Evolutionary conservation across 2,113 vertebrate genomes (phyloP).

Genomic region (Cynoglossus semilaevis): DNA sequence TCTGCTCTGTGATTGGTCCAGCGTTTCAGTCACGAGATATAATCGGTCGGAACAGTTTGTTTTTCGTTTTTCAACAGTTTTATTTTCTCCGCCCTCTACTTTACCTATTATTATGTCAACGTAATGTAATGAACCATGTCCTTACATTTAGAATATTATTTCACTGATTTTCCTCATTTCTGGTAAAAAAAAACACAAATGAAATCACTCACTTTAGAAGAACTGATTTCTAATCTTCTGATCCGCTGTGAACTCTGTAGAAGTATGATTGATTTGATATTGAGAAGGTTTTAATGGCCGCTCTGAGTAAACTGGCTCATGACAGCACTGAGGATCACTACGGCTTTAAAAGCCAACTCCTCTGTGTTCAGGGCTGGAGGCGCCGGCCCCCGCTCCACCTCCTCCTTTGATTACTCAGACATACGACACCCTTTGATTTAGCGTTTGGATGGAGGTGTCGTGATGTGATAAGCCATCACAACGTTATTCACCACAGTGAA

Average conservation of each 20-base stretch:
- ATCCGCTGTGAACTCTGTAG: constrained; percentile 33
- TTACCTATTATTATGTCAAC: too few relatives aligned
- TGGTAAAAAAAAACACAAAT: neutral
- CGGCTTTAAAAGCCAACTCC: constrained; percentile 22
- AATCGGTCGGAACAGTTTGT: too few relatives aligned
- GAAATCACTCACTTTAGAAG: neutral
- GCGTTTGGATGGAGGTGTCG: constrained; percentile 18
- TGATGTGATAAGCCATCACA: constrained; percentile 20
- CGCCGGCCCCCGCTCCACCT: constrained; percentile 16
- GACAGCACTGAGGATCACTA: constrained; percentile 26
- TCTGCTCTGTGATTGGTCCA: too few relatives aligned
- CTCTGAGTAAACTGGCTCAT: constrained; percentile 23
- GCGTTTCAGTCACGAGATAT: too few relatives aligned
- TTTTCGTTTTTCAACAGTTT: too few relatives aligned
- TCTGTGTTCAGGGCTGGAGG: constrained; percentile 8
- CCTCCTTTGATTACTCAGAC: constrained; percentile 29
- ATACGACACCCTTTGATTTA: constrained; percentile 35
- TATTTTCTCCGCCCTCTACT: too few relatives aligned
- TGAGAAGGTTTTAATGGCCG: constrained; percentile 9
- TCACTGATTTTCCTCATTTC: too few relatives aligned
- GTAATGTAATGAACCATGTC: too few relatives aligned
- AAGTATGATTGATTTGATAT: constrained; percentile 46
- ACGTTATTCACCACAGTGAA: constrained; percentile 25
- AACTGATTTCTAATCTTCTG: constrained; percentile 16
- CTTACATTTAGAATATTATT: too few relatives aligned